Conservation (phyloP, 2,113 vertebrate genomes). For the Etheostoma spectabile region DNA sequence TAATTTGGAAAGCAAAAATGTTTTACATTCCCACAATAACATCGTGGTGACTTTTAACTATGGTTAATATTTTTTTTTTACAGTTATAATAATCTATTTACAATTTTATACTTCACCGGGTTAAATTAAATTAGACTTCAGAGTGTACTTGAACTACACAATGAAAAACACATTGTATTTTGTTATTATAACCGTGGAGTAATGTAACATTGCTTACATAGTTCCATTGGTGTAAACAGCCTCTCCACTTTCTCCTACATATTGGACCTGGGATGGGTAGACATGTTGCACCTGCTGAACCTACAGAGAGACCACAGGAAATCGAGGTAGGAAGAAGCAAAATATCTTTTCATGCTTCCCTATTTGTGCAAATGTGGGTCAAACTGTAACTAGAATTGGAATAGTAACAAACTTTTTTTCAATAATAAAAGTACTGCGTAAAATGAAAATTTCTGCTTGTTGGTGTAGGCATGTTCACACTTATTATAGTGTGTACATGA, state of each 20-base stretch:
- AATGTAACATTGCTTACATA: slow-evolving; percentile 85
- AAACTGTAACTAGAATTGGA: neutral
- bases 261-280: slow-evolving; percentile 95
- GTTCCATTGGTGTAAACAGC: slow-evolving; percentile 94
- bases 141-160: neutral
- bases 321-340: slow-evolving; percentile 9
- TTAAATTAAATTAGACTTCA: neutral
- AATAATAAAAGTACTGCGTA: neutral
- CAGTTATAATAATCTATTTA: neutral
- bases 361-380: neutral
- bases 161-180: neutral
- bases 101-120: neutral
- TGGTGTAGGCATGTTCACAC: slow-evolving; percentile 13
- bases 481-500: slow-evolving; percentile 5
- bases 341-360: neutral
- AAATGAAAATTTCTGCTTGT: neutral
- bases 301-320: slow-evolving; percentile 73
- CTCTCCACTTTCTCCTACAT: slow-evolving; percentile 92
- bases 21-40: neutral
- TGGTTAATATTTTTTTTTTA: neutral
- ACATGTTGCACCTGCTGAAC: slow-evolving; percentile 93
- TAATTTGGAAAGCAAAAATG: slow-evolving; percentile 9
- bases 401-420: neutral
- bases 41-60: neutral
- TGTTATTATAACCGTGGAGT: neutral